A percentile compares a stretch with the other conserved stretches of the same genome.
Evolutionary conservation across 2,797 vertebrate genomes (phyloP).

Genomic region (Ptychobarbus kaznakovi): DNA sequence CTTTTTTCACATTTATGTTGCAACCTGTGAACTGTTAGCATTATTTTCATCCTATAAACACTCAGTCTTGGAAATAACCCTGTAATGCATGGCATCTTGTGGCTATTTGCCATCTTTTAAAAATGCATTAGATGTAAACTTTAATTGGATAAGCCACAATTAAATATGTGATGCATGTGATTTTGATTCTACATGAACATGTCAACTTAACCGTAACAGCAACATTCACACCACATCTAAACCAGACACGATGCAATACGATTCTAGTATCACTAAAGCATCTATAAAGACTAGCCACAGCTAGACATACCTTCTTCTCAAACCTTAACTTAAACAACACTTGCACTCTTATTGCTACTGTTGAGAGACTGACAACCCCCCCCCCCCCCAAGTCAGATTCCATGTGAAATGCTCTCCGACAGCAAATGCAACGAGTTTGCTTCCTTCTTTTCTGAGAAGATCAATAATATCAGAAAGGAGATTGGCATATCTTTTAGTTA

Average conservation of each 20-base stretch:
- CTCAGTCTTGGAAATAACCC: not conserved
- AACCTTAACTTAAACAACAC: too few species aligned
- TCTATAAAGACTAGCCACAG: too few species aligned
- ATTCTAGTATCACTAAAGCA: not conserved
- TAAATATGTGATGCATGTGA: not conserved
- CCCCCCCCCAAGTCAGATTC: too few species aligned
- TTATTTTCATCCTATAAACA: not conserved
- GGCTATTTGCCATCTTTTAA: not conserved
- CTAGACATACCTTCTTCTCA: too few species aligned
- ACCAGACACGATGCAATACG: not conserved
- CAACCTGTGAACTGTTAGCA: not conserved
- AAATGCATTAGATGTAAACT: not conserved
- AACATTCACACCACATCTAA: not conserved
- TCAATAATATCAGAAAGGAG: too few species aligned
- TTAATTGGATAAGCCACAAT: not conserved
- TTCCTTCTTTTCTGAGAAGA: too few species aligned
- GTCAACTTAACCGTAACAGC: not conserved
- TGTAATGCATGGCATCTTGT: not conserved
- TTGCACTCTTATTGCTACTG: too few species aligned
- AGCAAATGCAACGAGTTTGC: too few species aligned
- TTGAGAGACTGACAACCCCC: too few species aligned
- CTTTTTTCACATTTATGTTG: not conserved
- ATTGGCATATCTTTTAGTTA: too few species aligned
- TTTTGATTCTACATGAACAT: not conserved
- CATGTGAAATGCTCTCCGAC: too few species aligned